Evolutionary conservation across 2,797 vertebrate species (phyloP).

Genomic region (Cryptoprocta ferox): DNA sequence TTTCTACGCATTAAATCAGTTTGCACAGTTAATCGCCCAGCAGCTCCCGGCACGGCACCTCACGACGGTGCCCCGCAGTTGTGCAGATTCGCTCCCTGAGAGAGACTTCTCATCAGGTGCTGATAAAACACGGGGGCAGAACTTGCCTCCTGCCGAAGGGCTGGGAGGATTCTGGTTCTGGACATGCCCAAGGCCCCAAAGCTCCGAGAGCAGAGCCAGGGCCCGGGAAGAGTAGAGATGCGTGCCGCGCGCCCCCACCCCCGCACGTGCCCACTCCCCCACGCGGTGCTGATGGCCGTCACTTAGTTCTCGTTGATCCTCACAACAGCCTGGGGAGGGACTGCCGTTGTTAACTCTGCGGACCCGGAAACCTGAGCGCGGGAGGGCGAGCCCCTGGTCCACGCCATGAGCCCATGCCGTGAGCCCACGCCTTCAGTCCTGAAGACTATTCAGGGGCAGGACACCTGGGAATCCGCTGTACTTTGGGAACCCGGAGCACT

Average conservation of each 20-base stretch:
- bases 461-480: not conserved
- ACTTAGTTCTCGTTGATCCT: accelerated
- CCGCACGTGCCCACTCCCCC: too few species aligned
- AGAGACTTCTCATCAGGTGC: not conserved
- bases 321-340: not conserved
- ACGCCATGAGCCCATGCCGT: accelerated
- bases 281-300: accelerated
- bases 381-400: not conserved
- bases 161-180: not conserved
- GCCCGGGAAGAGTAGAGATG: not conserved
- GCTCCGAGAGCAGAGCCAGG: not conserved
- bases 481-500: not conserved
- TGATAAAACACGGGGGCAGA: not conserved
- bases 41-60: not conserved
- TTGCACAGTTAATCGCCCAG: not conserved
- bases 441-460: not conserved
- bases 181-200: not conserved
- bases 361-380: not conserved
- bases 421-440: not conserved
- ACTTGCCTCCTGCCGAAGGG: not conserved
- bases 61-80: not conserved
- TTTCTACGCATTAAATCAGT: not conserved
- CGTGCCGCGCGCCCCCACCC: not conserved
- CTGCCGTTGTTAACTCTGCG: not conserved
- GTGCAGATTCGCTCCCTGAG: not conserved